Conservation (phyloP, 2,113 vertebrate species). For the Chloropsis hardwickii region DNA sequence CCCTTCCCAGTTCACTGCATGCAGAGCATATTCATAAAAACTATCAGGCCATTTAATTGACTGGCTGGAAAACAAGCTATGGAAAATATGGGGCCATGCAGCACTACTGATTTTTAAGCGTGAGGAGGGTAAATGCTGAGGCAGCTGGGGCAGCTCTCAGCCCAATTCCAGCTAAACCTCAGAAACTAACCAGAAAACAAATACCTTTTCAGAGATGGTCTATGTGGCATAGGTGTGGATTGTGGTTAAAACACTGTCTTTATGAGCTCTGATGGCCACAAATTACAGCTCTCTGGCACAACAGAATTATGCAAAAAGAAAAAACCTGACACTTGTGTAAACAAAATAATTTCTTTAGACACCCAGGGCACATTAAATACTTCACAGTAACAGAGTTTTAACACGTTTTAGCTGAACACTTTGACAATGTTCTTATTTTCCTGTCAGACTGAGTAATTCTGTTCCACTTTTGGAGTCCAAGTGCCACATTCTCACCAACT, state of each 20-base stretch:
- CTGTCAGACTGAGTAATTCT: background rate
- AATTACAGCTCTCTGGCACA: background rate
- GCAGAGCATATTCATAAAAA: background rate
- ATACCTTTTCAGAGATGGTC: background rate
- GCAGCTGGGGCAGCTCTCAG: background rate
- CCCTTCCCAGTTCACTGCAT: background rate
- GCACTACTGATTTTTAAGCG: background rate
- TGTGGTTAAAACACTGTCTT: background rate
- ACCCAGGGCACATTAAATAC: background rate
- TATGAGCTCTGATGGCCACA: background rate
- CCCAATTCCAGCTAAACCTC: background rate
- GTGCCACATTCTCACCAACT: background rate
- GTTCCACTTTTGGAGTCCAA: background rate
- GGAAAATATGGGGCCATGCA: background rate
- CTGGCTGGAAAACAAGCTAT: background rate
- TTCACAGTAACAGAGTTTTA: background rate
- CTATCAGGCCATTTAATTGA: background rate
- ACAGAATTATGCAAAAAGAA: background rate
- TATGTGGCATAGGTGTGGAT: fast-evolving
- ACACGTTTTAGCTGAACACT: background rate
- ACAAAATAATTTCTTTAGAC: background rate
- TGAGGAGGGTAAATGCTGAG: background rate
- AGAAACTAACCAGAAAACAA: background rate
- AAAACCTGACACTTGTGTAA: fast-evolving
- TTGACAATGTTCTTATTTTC: background rate